Percentiles rank a stretch among this genome's conserved stretches.
Conservation (phyloP, 2,797 vertebrate species). For the Rhodeus uyekii region DNA sequence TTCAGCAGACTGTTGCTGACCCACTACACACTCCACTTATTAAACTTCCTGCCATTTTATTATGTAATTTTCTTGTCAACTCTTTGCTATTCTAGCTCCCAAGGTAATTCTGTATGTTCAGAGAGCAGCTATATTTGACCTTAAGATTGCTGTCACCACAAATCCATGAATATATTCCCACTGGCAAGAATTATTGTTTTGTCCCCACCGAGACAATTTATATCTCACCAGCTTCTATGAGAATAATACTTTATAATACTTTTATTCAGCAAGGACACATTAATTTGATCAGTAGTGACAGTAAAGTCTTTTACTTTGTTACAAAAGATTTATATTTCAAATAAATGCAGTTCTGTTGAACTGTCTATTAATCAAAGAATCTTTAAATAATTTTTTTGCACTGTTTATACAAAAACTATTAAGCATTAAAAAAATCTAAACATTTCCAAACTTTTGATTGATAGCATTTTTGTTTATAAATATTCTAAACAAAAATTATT, state of each 20-base stretch:
- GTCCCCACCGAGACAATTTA: background rate
- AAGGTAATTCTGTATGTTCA: background rate
- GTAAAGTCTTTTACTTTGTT: background rate
- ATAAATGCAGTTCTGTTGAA: background rate
- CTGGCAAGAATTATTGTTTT: constrained; percentile 8
- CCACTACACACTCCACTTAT: constrained; percentile 24
- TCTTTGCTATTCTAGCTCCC: constrained; percentile 6
- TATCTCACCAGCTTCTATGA: background rate
- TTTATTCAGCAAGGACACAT: background rate
- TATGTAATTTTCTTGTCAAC: constrained; percentile 47
- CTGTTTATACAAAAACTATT: background rate
- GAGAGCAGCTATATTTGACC: constrained; percentile 18
- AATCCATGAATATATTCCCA: constrained; percentile 27
- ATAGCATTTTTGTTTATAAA: no score
- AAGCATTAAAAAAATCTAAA: no score
- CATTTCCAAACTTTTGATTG: no score
- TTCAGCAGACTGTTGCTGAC: constrained; percentile 31
- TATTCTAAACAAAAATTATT: no score
- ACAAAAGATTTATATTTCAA: background rate
- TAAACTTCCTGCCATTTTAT: constrained; percentile 46
- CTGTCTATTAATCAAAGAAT: background rate
- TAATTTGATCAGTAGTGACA: background rate
- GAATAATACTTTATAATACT: background rate
- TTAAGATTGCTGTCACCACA: constrained; percentile 37
- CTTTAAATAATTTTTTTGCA: background rate